Conservation (phyloP, 2,797 vertebrate genomes). For the Sebastes minor region DNA sequence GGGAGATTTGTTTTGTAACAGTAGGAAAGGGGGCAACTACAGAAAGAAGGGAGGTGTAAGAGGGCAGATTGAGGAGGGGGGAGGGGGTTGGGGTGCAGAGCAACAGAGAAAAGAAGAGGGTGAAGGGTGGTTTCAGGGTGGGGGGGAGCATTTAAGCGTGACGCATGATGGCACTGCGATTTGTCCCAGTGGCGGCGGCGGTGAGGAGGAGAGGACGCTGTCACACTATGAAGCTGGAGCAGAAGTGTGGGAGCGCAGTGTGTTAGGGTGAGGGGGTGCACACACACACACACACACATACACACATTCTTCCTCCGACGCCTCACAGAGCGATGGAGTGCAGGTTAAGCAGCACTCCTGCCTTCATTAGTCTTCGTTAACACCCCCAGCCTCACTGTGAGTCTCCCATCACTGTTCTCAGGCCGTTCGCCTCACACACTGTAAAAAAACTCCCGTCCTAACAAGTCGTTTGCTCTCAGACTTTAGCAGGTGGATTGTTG, state of each 20-base stretch:
- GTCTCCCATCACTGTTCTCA: slow-evolving; percentile 32
- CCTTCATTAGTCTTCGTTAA: slow-evolving; percentile 63
- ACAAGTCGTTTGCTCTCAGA: background rate
- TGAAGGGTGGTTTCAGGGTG: slow-evolving; percentile 3
- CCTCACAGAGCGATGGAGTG: slow-evolving; percentile 53
- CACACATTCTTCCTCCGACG: slow-evolving; percentile 23
- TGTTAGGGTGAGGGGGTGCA: slow-evolving; percentile 7
- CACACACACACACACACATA: background rate
- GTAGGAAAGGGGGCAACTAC: slow-evolving; percentile 50
- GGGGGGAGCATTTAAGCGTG: slow-evolving; percentile 48
- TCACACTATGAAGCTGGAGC: slow-evolving; percentile 58
- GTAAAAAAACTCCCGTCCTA: slow-evolving; percentile 2
- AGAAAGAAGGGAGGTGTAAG: slow-evolving; percentile 30
- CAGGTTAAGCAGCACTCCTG: slow-evolving; percentile 66
- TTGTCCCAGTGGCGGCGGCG: slow-evolving; percentile 55
- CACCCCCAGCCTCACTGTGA: slow-evolving; percentile 5
- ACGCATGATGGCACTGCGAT: slow-evolving; percentile 59
- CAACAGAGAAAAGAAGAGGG: slow-evolving; percentile 48
- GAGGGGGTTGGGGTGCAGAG: slow-evolving; percentile 11
- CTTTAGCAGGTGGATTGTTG: background rate
- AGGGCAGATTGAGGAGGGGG: slow-evolving; percentile 20
- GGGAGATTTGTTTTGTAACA: slow-evolving; percentile 76
- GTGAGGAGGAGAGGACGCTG: slow-evolving; percentile 42
- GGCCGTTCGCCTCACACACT: slow-evolving; percentile 8
- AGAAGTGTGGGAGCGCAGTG: slow-evolving; percentile 47